Base-by-base conservation (phyloP, 2,113 vertebrate species). In the Eulacestoma nigropectus region DNA sequence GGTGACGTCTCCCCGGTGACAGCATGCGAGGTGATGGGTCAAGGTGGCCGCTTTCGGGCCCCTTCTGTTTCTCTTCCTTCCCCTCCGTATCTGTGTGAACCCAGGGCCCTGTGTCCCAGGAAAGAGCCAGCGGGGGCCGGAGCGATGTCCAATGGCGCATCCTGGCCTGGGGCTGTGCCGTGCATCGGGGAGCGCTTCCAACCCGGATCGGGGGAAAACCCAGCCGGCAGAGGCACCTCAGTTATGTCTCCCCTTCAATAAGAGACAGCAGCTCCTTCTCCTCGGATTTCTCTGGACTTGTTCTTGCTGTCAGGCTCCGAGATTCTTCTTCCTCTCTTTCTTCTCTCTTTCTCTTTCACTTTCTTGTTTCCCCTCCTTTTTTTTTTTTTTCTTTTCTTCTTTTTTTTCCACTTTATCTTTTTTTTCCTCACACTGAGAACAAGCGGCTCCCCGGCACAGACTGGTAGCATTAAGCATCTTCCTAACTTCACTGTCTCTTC, bases 401-500 rank as follows among this genome's bases (percentile, higher is more conserved):
- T 16, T 11, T 3, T 3, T 3, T 4, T 16, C 22, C 60, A 30
- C 11, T 64, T 75, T 75, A 16, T 79, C 74, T 65, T 49, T 83
- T 85, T 88, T 87, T 92, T 11, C 81, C 89, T 91, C 76, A 42
- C 44, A 20, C 37, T 81, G 92, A 91, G 85, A 97, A 88, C 62
- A 88, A 96, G 44, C 26, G 1, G 21, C 70, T 93, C 55, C 69
- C 44, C n/a, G 5, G 41, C 25, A 33, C 62, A 93, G 92, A 87
- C 82, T 96, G 96, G 96, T 96, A 95, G 95, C 84, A 85, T 59
- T 86, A 95, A 98, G 94, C 95, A 95, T 97, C 97, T 95, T 96
- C 94, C 92, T 94, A 92, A 95, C 92, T 94, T 91, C 70, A 62
- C 94, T 62, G 93, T 69, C 95, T 90, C 94, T 95, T 96, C 90